Evolutionary conservation across 2,888 invertebrate species (phyloP), one percentile per base, ranked within the genome.

Genomic region (Acanthacorydalis orientalis): DNA sequence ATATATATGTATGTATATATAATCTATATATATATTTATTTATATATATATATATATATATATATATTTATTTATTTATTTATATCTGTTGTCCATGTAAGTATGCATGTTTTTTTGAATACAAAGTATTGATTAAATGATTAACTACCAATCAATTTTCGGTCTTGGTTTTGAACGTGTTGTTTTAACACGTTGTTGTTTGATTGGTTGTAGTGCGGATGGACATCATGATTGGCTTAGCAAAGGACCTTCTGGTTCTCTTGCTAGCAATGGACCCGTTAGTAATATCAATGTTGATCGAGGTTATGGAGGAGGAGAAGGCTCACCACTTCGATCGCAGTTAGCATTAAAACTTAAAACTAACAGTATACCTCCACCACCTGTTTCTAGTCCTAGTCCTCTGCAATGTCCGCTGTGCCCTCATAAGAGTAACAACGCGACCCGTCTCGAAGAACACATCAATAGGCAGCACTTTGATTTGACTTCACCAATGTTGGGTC

Each of bases 391-490:
- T 50, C 39, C 54, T 52, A 32, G 40, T 48, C 50, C 50, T 53
- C 69, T 70, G 16, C 67, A 82, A 69, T 87, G 87, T 64, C 80
- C 84, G 42, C 72, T 87, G 64, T 87, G 87, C 64, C 78, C 78
- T 57, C 83, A 81, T 59, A 78, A 73, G 50, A 83, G 83, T 59
- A 75, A 77, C 61, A 82, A 80, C 65, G 81, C 84, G 1, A 68
- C 74, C 51, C 77, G 78, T 57, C 67, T 87, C 52, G 84, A 87
- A 60, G 85, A 86, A 62, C 88, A 88, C 63, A 82, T 87, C 60
- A 87, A 88, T 63, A 74, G 86, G 45, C 80, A 82, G 52, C 87
- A 87, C 64, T 86, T 88, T 66, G 85, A 86, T 64, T 68, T 83
- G 39, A 84, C 82, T 7, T 84, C 83, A 41, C 85, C 85, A 10